These are phyloP conservation scores for Harpagifer antarcticus DNA, from an alignment of 2,797 vertebrate species.

Conservation along the genomic window DNA sequence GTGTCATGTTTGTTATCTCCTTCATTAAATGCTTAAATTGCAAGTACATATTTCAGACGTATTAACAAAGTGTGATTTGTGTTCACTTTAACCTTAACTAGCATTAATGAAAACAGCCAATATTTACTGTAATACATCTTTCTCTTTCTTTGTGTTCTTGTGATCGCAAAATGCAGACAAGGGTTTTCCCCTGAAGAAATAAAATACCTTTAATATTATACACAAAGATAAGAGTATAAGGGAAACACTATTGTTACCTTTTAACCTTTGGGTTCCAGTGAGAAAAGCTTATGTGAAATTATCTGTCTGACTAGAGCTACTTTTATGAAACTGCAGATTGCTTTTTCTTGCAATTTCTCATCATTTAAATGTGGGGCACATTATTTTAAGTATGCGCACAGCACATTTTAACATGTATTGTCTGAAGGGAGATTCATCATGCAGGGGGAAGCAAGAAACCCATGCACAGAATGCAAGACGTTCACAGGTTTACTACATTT, in stretches of 20 bases:
- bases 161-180: too few species aligned
- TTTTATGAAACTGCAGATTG: slow-evolving; percentile 8
- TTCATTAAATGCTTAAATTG: too few species aligned
- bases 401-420: slow-evolving; percentile 6
- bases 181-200: too few species aligned
- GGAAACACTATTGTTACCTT: neutral
- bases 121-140: too few species aligned
- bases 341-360: slow-evolving; percentile 2
- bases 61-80: too few species aligned
- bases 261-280: slow-evolving; percentile 23
- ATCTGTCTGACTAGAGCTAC: slow-evolving; percentile 1
- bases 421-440: neutral
- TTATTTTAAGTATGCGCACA: slow-evolving; percentile 12
- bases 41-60: too few species aligned
- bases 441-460: neutral
- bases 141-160: too few species aligned
- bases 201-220: too few species aligned
- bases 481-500: neutral
- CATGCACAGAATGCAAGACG: neutral
- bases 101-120: too few species aligned
- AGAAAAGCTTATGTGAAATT: neutral
- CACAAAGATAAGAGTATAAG: neutral
- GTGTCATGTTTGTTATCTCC: too few species aligned
- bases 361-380: neutral
- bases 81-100: too few species aligned